A percentile compares a stretch with the other conserved stretches of the same genome.
These are phyloP conservation scores for Plusia festucae DNA, from an alignment of 2,888 invertebrate species.

Conservation along the genomic window DNA sequence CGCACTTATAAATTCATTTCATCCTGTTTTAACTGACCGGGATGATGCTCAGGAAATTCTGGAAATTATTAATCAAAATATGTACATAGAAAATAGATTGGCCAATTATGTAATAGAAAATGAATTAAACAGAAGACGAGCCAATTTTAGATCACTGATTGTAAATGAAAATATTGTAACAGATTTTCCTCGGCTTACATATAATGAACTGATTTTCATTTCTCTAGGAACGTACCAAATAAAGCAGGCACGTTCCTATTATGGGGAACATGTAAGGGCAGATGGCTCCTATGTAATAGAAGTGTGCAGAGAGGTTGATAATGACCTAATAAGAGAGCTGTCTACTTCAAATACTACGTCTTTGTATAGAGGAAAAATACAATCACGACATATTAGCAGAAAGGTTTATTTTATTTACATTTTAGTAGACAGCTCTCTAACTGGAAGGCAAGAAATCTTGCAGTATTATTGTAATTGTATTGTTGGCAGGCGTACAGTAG, in stretches of 20 bases:
- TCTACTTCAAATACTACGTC: not conserved
- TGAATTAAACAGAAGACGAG: not conserved
- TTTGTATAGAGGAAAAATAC: not conserved
- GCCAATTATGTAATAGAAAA: not conserved
- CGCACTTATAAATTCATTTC: constrained; percentile 24
- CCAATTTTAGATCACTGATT: not conserved
- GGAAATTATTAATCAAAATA: not conserved
- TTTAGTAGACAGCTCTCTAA: not conserved
- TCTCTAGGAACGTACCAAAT: constrained; percentile 36
- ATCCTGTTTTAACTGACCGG: constrained; percentile 16
- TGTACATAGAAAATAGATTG: not conserved
- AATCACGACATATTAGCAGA: not conserved
- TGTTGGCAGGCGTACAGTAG: not conserved
- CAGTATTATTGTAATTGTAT: not conserved
- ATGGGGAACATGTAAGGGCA: constrained; percentile 27
- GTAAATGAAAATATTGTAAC: not conserved
- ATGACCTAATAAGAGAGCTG: no score
- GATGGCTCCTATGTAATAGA: not conserved
- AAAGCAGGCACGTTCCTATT: constrained; percentile 36
- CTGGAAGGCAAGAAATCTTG: not conserved
- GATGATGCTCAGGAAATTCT: constrained; percentile 16
- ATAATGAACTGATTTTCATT: constrained; percentile 19
- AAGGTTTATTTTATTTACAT: not conserved
- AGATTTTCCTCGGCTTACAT: not conserved
- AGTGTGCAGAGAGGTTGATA: not conserved